These are phyloP conservation scores for Girardia tigrina DNA, from an alignment of 2,888 invertebrate genomes.

Conservation along the genomic window DNA sequence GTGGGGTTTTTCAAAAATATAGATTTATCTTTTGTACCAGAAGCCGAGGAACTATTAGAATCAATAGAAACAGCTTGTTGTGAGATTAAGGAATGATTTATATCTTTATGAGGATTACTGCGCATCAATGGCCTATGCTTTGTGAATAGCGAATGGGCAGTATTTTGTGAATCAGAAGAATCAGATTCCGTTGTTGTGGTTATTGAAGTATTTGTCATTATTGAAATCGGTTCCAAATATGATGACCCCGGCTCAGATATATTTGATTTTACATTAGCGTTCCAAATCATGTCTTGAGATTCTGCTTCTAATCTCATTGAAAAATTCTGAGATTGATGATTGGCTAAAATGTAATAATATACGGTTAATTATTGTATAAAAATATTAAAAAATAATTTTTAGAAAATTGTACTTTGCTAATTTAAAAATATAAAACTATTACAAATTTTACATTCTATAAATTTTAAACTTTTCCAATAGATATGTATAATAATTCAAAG, in stretches of 20 bases:
- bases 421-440: too few species aligned
- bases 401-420: too few species aligned
- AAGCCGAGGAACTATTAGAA: conserved; percentile 23
- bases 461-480: too few species aligned
- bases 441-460: too few species aligned
- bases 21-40: conserved; percentile 5
- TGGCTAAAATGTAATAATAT: too few species aligned
- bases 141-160: conserved; percentile 17
- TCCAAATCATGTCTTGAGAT: background rate
- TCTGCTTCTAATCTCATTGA: background rate
- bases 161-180: conserved; percentile 19
- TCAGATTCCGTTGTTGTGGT: conserved; percentile 13
- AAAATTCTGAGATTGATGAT: background rate
- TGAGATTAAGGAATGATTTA: conserved; percentile 15
- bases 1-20: conserved; percentile 7
- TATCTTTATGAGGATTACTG: background rate
- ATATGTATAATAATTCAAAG: too few species aligned
- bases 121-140: background rate
- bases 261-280: background rate
- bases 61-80: conserved; percentile 2
- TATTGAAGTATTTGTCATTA: background rate
- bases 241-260: conserved; percentile 6
- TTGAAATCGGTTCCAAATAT: conserved; percentile 11
- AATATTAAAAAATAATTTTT: too few species aligned
- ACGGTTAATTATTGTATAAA: too few species aligned